Percentiles rank a stretch among this genome's conserved stretches.
phyloP scores from a whole-genome alignment of 1,140 invertebrate species.

The Hyles vespertilio region DNA sequence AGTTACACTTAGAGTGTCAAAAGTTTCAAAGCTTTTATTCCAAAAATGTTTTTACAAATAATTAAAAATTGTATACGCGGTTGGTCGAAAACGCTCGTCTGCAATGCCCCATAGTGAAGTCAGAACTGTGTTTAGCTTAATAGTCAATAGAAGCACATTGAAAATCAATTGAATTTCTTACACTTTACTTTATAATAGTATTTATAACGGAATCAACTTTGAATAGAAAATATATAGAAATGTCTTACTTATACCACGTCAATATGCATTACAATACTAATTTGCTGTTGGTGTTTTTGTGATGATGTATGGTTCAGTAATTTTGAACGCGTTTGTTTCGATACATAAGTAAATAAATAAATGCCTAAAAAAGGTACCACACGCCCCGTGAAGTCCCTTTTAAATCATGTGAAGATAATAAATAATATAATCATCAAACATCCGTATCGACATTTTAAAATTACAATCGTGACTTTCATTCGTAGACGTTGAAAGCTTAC shows the following conservation, averaged over 20 bases:
- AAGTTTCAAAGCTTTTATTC: too few species aligned
- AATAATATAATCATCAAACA: slow-evolving; percentile 57
- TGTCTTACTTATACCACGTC: too few species aligned
- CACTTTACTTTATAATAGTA: slow-evolving; percentile 2
- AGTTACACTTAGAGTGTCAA: too few species aligned
- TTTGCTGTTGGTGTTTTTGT: too few species aligned
- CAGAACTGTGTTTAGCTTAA: slow-evolving; percentile 21
- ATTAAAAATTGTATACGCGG: background rate
- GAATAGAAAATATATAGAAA: too few species aligned
- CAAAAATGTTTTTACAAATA: background rate
- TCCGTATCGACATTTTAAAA: slow-evolving; percentile 65
- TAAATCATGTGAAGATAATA: background rate
- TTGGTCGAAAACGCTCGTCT: slow-evolving; percentile 7
- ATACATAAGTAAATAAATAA: too few species aligned
- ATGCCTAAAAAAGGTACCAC: too few species aligned
- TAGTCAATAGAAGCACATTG: slow-evolving; percentile 27
- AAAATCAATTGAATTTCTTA: slow-evolving; percentile 25
- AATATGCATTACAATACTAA: too few species aligned
- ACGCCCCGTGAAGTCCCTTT: too few species aligned
- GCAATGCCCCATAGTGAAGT: slow-evolving; percentile 2
- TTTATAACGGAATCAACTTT: too few species aligned
- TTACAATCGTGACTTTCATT: slow-evolving; percentile 71
- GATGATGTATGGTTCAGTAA: too few species aligned
- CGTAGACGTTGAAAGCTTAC: slow-evolving; percentile 67
- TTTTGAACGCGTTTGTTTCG: too few species aligned